Evolutionary conservation across 2,888 invertebrate species (phyloP), one percentile per base, ranked within the genome.

Genomic region (Elmis aenea): DNA sequence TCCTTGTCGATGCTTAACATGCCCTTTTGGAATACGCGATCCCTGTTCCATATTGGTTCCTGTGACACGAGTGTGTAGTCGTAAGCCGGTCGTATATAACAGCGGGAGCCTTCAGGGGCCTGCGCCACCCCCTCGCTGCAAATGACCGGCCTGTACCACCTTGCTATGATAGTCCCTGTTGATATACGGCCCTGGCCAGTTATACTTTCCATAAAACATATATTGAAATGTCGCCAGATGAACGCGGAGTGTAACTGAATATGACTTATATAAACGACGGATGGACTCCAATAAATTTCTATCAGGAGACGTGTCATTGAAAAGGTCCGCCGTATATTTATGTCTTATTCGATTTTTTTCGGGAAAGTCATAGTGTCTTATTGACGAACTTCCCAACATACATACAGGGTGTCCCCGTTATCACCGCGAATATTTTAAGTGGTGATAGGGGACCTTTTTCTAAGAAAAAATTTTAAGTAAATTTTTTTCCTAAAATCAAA

Each of bases 131-230:
- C 38, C 42, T 36, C 37, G 34, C 44, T 42, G 45, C 46, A 42
- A 48, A 50, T 48, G 51, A 51, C 49, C 49, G 48, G 35, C 24
- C 35, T 37, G 64, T 60, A 55, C 57, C 67, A 64, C 64, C 65
- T 67, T 65, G 66, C 62, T 52, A 59, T 64, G 66, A 67, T 66
- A 61, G 66, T 59, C 61, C 63, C 59, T 50, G 51, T 60, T 67
- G 67, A 67, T 67, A 67, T 67, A 67, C 57, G 61, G 52, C 57
- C 51, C 33, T 52, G 52, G 58, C 63, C 61, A 63, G 62, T 63
- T 61, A 62, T 62, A 62, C 62, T 64, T 66, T 64, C 65, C 58
- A 66, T 66, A 64, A 65, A 66, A 66, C 63, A 65, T 66, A 61
- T 62, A 66, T 62, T 61, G 62, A 61, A 62, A 62, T 61, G 60